Base-by-base conservation (phyloP, 2,113 vertebrate genomes). In the Hassar affinis region DNA sequence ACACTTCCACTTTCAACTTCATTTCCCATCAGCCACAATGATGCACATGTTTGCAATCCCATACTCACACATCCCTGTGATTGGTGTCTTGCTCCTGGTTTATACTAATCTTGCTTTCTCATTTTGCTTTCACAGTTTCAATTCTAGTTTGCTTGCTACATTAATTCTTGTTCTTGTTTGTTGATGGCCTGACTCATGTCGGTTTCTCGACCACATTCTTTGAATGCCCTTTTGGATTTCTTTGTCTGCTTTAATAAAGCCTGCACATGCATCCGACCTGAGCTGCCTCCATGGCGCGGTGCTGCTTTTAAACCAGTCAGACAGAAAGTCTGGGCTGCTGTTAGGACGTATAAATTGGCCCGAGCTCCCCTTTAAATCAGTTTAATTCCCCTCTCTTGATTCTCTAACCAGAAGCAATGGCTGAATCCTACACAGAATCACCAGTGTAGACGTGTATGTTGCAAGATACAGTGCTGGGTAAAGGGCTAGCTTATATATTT, bases 331-430 rank as follows among this genome's bases (percentile, higher is more conserved):
- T 38, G 64, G 18, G 38, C n/a, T 51, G 54, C 42, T 51, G 6
- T 25, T 22, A 35, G 87, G 38, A 57, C 75, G 88, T 72, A 82
- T 80, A 90, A 86, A 91, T 89, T 87, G 89, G 82, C 89, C 89
- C 82, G 88, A 89, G 90, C 90, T 88, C 77, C 87, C 85, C 78
- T 78, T 89, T 92, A 90, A 93, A 93, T 93, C 90, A 91, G 85
- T 89, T 91, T 88, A 91, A 91, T 90, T 92, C 92, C 91, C 91
- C 89, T 85, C 81, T 83, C 82, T 89, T 84, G 79, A 49, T 83
- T 90, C 85, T 89, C 77, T 84, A 83, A 86, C 91, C 88, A 88
- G 86, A 89, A 86, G 84, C 84, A 85, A 79, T 80, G 87, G 86
- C 89, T 64, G 18, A 81, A 83, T 89, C 88, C 88, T 91, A 76